Base-by-base conservation (phyloP, 2,113 vertebrate genomes). In the Nesoenas mayeri region DNA sequence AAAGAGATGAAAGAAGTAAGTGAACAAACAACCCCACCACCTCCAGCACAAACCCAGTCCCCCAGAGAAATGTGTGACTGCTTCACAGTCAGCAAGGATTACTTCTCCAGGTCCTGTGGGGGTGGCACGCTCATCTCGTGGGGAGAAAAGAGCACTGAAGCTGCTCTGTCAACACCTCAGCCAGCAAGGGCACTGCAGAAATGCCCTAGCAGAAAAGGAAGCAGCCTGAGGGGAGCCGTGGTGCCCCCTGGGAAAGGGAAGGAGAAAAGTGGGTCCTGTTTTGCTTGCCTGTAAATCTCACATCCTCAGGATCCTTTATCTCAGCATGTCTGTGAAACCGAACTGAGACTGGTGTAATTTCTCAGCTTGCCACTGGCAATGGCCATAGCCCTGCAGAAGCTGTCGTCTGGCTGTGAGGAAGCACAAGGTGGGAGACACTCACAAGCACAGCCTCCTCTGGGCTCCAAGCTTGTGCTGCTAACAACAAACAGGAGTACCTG, bases 41-140 rank as follows among this genome's bases (percentile, higher is more conserved):
- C 32, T 71, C 12, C 21, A 67, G 25, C 32, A 64, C 26, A 64
- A 94, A 81, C 40, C 6, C 47, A 36, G 26, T 47, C 10, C 29
- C 34, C 6, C 7, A n/a, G n/a, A 28, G 64, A 57, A 86, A n/a
- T 0, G 0, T 0, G 0, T 48, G 25, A 36, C 69, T 88, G 82
- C 29, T 65, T 75, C 40, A 83, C 14, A 25, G 53, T 32, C 69
- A 79, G 36, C 34, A 73, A 80, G 56, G 58, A 71, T 51, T 29
- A 19, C 15, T 48, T 69, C 81, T 48, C 20, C 61, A 88, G 56
- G 12, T 42, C 31, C 21, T 3, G 1, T 72, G 57, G 7, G 70
- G 58, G 42, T 53, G n/a, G 26, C 66, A 65, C 1, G 2, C 62
- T 81, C 19, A 20, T 26, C 29, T 61, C 24, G 51, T 34, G 11